Conservation (phyloP, 2,113 vertebrate genomes). For the Machaerirhynchus nigripectus region DNA sequence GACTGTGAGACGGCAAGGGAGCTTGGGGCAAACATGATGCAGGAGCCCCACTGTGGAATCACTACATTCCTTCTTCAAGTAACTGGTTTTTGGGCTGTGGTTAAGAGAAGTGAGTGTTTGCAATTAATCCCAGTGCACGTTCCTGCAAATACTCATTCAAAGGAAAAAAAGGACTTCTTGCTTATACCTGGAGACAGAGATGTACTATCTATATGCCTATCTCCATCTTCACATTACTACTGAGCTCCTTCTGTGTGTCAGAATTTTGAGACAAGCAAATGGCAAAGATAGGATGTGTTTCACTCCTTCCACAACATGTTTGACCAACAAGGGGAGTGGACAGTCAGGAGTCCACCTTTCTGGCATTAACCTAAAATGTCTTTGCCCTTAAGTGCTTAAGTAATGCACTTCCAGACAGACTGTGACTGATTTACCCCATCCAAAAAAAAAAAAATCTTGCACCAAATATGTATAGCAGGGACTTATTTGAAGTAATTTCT, state of each 20-base stretch:
- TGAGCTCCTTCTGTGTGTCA: neutral
- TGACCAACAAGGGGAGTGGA: neutral
- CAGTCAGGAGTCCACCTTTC: neutral
- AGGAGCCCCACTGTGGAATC: neutral
- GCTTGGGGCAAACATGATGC: neutral
- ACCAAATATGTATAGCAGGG: neutral
- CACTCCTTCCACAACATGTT: neutral
- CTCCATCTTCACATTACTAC: neutral
- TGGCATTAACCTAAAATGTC: neutral
- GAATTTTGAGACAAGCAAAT: neutral
- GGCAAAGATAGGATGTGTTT: neutral
- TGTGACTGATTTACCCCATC: neutral
- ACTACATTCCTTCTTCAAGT: neutral
- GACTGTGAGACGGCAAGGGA: no score
- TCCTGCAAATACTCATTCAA: neutral
- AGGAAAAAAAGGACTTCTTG: neutral
- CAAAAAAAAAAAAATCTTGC: fast-evolving
- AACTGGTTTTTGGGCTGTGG: neutral
- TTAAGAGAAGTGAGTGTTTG: neutral
- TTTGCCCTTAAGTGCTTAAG: neutral
- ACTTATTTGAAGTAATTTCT: neutral
- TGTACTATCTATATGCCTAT: neutral
- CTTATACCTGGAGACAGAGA: neutral
- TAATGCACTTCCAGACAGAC: neutral
- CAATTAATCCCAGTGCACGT: neutral